Evolutionary conservation across 2,888 invertebrate species (phyloP).

Genomic region (Hydraecia micacea): DNA sequence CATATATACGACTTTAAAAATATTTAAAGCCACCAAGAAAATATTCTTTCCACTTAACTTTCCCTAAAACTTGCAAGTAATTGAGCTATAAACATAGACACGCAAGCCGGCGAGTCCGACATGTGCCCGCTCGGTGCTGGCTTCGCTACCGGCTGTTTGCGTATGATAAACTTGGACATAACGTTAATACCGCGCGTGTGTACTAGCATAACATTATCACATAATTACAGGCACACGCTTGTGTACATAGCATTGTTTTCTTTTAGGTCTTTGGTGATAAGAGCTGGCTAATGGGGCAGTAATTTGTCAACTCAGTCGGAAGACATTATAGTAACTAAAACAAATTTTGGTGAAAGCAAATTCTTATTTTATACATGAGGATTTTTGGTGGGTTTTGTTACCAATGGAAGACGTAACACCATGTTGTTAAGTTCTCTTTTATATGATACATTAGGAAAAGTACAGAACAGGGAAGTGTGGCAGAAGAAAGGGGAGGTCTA

Average conservation of each 20-base stretch:
- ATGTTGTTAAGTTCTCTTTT: constrained; percentile 22
- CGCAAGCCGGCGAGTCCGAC: not conserved
- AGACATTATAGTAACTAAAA: constrained; percentile 8
- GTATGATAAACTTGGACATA: constrained; percentile 59
- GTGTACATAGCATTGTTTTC: constrained; percentile 19
- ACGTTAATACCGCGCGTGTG: constrained; percentile 36
- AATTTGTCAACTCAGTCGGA: not conserved
- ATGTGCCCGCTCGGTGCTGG: not conserved
- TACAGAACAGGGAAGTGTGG: not conserved
- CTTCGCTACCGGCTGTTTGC: constrained; percentile 52
- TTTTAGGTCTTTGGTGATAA: constrained; percentile 12
- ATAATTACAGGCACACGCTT: constrained; percentile 45
- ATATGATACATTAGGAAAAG: constrained; percentile 7
- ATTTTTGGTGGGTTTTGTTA: constrained; percentile 7
- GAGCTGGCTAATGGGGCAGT: not conserved
- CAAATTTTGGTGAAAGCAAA: constrained; percentile 19
- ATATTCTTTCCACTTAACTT: constrained; percentile 2
- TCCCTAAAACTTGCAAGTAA: constrained; percentile 23
- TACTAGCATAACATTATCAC: constrained; percentile 61
- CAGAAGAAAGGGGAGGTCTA: too few relatives aligned
- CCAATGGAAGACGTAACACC: constrained; percentile 10
- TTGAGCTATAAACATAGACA: constrained; percentile 39
- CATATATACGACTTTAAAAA: not conserved
- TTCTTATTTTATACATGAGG: constrained; percentile 23
- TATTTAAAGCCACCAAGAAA: not conserved